Evolutionary conservation across 2,888 invertebrate species (phyloP).

Genomic region (Oscheius sp.): DNA sequence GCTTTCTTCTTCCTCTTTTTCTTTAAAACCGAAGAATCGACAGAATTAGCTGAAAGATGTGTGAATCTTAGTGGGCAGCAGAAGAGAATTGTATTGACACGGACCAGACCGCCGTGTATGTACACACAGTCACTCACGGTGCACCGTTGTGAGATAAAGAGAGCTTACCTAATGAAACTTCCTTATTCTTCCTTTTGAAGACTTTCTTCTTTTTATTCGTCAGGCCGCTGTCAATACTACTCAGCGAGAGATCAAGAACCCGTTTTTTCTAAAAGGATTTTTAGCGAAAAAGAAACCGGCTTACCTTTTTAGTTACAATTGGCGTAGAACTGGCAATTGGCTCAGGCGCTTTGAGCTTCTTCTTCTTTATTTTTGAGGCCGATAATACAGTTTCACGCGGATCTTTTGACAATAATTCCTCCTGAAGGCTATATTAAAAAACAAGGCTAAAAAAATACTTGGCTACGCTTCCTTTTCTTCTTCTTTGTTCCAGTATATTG

Average conservation of each 20-base stretch:
- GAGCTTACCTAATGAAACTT: background rate
- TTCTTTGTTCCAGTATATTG: too few species aligned
- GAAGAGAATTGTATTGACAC: background rate
- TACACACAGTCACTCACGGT: too few species aligned
- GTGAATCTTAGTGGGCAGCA: too few species aligned
- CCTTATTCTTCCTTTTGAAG: constrained; percentile 10
- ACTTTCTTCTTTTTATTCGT: background rate
- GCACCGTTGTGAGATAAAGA: too few species aligned
- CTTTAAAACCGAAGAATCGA: background rate
- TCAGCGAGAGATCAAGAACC: constrained; percentile 6
- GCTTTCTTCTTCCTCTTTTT: constrained; percentile 7
- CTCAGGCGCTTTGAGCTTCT: background rate
- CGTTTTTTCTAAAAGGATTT: background rate
- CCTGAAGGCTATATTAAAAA: too few species aligned
- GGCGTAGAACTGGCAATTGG: constrained; percentile 6
- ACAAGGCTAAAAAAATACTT: too few species aligned
- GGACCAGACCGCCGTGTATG: background rate
- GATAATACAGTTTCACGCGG: background rate
- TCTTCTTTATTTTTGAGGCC: background rate
- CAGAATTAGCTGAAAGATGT: background rate
- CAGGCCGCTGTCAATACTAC: constrained; percentile 11
- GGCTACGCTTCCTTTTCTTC: background rate
- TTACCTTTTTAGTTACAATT: background rate
- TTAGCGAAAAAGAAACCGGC: background rate
- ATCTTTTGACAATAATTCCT: too few species aligned